phyloP scores from a whole-genome alignment of 2,113 vertebrate species.

The Corydoras sp. region DNA sequence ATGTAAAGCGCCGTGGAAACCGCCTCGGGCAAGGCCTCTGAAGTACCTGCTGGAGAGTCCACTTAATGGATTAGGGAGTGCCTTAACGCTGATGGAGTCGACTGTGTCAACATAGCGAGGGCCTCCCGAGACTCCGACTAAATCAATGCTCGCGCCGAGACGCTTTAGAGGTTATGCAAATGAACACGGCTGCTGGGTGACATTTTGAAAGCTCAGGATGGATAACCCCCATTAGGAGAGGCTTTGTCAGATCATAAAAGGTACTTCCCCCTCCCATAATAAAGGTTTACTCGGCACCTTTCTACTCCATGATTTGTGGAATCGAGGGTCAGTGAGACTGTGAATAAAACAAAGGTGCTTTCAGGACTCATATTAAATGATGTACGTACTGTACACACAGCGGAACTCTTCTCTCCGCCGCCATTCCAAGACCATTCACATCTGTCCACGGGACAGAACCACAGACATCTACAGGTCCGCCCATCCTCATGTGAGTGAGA shows the following conservation, averaged over 20 bases:
- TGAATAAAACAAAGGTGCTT: slow-evolving; percentile 37
- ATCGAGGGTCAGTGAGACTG: slow-evolving; percentile 55
- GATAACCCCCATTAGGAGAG: slow-evolving; percentile 69
- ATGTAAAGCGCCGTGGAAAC: slow-evolving; percentile 14
- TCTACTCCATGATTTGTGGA: slow-evolving; percentile 61
- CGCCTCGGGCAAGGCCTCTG: slow-evolving; percentile 7
- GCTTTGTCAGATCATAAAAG: slow-evolving; percentile 71
- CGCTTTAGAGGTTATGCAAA: slow-evolving; percentile 72
- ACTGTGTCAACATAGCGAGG: slow-evolving; percentile 63
- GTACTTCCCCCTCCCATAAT: slow-evolving; percentile 57
- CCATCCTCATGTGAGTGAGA: no score
- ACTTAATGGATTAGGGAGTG: slow-evolving; percentile 67
- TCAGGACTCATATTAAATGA: no score
- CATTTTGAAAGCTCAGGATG: slow-evolving; percentile 75
- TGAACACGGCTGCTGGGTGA: slow-evolving; percentile 61
- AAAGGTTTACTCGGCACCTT: slow-evolving; percentile 53
- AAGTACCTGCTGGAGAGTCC: slow-evolving; percentile 48
- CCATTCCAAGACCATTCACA: no score
- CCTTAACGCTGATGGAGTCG: slow-evolving; percentile 57
- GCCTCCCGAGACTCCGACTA: slow-evolving; percentile 56
- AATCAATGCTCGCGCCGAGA: slow-evolving; percentile 61
- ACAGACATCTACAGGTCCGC: no score
- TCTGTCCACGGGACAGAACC: no score
- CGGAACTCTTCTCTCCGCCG: no score
- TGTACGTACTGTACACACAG: no score